These are phyloP conservation scores for Hippopotamus amphibius DNA, from an alignment of 2,113 vertebrate species.

Conservation along the genomic window DNA sequence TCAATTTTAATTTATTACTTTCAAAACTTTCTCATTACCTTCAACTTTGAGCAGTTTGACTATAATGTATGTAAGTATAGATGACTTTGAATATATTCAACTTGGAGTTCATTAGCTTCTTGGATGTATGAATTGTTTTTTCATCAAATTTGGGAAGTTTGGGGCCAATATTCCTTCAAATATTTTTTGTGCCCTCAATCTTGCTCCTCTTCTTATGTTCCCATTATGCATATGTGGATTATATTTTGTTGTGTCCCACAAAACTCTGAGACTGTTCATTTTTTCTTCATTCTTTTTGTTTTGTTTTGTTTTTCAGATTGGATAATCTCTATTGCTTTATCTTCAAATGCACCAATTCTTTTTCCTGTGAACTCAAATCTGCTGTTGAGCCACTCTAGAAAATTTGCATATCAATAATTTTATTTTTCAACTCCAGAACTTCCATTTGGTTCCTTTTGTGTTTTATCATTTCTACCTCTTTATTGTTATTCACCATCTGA, in stretches of 20 bases:
- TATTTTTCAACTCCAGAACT: background rate
- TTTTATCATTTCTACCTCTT: background rate
- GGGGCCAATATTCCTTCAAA: background rate
- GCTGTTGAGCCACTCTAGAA: background rate
- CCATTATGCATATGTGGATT: background rate
- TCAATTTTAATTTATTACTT: background rate
- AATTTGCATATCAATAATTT: background rate
- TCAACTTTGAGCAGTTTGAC: background rate
- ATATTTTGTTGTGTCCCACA: background rate
- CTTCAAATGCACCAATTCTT: background rate
- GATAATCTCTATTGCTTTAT: background rate
- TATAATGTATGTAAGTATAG: background rate
- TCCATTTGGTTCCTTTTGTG: background rate
- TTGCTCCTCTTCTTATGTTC: background rate
- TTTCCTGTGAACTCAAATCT: background rate
- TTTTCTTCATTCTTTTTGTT: background rate
- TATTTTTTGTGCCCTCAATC: background rate
- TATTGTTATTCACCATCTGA: background rate
- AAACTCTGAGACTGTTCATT: background rate
- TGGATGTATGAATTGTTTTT: background rate
- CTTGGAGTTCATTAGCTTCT: background rate
- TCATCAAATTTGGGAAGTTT: background rate
- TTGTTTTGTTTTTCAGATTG: background rate
- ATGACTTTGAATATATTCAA: background rate
- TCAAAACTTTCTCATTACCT: background rate